phyloP scores from a whole-genome alignment of 2,888 invertebrate species.

The Tiliacea aurago region DNA sequence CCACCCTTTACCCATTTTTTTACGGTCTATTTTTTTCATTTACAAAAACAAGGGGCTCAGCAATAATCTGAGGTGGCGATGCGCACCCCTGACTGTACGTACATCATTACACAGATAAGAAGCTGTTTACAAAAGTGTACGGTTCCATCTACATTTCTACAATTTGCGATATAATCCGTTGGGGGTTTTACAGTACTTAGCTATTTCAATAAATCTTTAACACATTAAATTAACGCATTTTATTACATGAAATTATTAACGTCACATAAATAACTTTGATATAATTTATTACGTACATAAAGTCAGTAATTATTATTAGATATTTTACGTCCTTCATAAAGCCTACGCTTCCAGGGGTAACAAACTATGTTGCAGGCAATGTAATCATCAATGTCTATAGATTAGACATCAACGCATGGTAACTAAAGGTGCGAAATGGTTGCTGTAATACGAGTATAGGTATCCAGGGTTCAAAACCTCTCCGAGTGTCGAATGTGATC shows the following conservation, averaged over 20 bases:
- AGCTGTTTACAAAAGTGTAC: background rate
- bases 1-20: too few relatives aligned
- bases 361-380: background rate
- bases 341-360: background rate
- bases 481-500: background rate
- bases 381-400: background rate
- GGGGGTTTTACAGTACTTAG: background rate
- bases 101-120: background rate
- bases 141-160: background rate
- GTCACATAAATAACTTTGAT: slow-evolving; percentile 18
- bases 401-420: slow-evolving; percentile 30
- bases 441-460: background rate
- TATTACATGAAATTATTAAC: slow-evolving; percentile 8
- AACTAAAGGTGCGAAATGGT: slow-evolving; percentile 5
- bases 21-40: too few relatives aligned
- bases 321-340: slow-evolving; percentile 31
- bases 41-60: too few relatives aligned
- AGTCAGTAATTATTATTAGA: slow-evolving; percentile 11
- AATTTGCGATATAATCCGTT: background rate
- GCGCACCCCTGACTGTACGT: too few relatives aligned
- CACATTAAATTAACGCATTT: slow-evolving; percentile 1
- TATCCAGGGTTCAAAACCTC: background rate
- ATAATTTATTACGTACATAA: background rate
- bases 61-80: background rate
- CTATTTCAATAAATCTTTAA: slow-evolving; percentile 17